Conservation (phyloP, 2,797 vertebrate genomes). For the Hydrolagus colliei region DNA sequence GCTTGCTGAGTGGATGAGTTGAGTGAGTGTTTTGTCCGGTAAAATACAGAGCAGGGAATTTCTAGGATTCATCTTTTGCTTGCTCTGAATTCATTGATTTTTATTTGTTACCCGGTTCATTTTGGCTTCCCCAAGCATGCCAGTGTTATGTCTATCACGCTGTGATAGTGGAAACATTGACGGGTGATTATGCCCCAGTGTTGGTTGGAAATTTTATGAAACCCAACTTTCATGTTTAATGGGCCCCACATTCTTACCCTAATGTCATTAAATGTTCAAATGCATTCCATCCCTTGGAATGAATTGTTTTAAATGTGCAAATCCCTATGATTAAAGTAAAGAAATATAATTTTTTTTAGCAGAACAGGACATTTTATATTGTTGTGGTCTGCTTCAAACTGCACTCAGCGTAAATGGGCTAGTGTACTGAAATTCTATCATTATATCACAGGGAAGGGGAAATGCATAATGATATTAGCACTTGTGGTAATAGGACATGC, state of each 20-base stretch:
- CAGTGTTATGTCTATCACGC: too few species aligned
- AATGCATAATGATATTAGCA: too few species aligned
- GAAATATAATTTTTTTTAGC: not conserved
- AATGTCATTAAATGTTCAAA: not conserved
- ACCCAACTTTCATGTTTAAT: too few species aligned
- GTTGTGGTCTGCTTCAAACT: not conserved
- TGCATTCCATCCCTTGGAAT: not conserved
- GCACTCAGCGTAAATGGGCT: not conserved
- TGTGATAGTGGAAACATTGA: too few species aligned
- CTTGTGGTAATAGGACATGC: too few species aligned
- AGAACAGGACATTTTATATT: not conserved
- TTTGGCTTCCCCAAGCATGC: too few species aligned
- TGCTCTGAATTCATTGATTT: not conserved
- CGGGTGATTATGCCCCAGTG: too few species aligned
- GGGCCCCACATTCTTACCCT: not conserved
- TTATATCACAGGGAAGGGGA: not conserved
- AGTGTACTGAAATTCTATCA: not conserved
- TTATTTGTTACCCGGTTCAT: too few species aligned
- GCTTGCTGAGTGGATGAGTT: not conserved
- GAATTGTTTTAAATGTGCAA: not conserved
- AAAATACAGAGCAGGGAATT: not conserved
- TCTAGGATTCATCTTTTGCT: not conserved
- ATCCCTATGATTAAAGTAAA: not conserved
- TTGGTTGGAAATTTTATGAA: too few species aligned
- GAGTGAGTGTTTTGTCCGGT: not conserved